Conservation (phyloP, 2,113 vertebrate species). For the Notothenia coriiceps region DNA sequence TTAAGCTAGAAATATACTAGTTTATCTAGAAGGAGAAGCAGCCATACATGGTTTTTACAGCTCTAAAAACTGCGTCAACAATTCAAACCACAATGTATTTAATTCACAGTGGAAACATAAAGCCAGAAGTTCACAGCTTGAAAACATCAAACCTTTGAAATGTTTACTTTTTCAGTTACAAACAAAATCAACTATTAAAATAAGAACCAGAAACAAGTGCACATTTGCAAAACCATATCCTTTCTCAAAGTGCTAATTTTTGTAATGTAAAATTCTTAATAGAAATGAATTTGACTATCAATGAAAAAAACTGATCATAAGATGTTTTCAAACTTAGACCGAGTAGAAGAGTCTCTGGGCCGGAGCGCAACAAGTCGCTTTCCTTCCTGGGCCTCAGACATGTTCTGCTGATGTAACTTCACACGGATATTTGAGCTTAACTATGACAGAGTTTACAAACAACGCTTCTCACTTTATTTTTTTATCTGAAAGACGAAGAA, state of each 20-base stretch:
- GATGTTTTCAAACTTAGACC: not conserved
- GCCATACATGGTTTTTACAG: too few species aligned
- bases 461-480: not conserved
- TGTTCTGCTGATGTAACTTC: too few species aligned
- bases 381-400: not conserved
- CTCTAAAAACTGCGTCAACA: not conserved
- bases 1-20: not conserved
- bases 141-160: not conserved
- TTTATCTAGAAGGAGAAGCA: not conserved
- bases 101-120: not conserved
- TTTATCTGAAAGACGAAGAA: too few species aligned
- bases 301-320: not conserved
- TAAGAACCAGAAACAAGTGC: not conserved
- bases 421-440: too few species aligned
- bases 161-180: not conserved
- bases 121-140: not conserved
- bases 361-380: conserved; percentile 30
- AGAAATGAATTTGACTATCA: not conserved
- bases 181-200: not conserved
- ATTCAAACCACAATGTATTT: not conserved
- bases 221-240: too few species aligned
- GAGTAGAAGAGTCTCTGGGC: not conserved
- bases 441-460: not conserved
- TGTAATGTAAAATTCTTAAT: not conserved
- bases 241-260: not conserved